Base-by-base conservation (phyloP, 2,888 invertebrate genomes). In the Coenonympha arcania region DNA sequence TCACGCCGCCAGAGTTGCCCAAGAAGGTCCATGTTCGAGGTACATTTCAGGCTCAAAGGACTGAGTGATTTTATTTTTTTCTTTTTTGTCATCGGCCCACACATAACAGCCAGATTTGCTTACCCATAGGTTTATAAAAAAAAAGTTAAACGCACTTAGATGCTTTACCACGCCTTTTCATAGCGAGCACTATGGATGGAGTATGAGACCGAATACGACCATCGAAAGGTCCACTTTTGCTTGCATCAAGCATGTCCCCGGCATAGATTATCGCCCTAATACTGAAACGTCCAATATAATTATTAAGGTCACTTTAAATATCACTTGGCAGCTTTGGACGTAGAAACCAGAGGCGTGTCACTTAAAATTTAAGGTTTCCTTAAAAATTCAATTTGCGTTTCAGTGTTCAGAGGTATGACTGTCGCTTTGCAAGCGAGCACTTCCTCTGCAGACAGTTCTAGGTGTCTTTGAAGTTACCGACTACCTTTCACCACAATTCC, bases 1-100 rank as follows among this genome's bases (percentile, higher is more conserved):
- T 95, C 91, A 96, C 96, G 90, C 96, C 96, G 91, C 96, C 96
- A 91, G 96, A 96, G 93, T 94, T 96, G 91, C 96, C 96, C 91
- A 96, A 96, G 93, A 94, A 95, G 93, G 95, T 95, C 92, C 95
- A 95, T 93, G 93, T 95, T 89, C 92, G 95, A 95, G 95, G 95
- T 95, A 89, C 88, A 83, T 79, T 79, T 82, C 82, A 78, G 78
- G 73, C 78, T 76, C 76, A 76, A 71, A 75, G 71, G 73, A 76
- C 79, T 79, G 81, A 80, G 83, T 76, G 78, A 64, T 80, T 81
- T 69, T 67, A 59, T 53, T 53, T 46, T 47, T 54, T 50, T 50
- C 47, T 46, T 71, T 68, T 69, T 66, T 66, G 70, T 81, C 79
- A 82, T 83, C 78, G 83, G 77, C 79, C 79, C 79, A 76, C 75